Base-by-base conservation (phyloP, 2,888 invertebrate genomes). In the Ormyrus nitidulus region DNA sequence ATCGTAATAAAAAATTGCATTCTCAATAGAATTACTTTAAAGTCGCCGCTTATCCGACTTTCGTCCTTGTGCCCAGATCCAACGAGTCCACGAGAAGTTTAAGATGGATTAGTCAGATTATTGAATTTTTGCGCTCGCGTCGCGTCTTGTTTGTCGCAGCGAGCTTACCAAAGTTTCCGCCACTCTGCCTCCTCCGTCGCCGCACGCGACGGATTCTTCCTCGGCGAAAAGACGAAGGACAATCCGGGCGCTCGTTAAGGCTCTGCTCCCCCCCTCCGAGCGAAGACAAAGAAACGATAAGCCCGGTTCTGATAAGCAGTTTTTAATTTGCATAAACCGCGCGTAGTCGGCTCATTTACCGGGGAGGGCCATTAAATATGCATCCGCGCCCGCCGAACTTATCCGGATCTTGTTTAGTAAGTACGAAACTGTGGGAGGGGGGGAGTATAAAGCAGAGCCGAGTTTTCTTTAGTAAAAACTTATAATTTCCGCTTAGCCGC, bases 161-260 rank as follows among this genome's bases (percentile, higher is more conserved):
- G 64, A 73, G 64, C 64, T 65, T 73, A 73, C 64, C 54, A 48
- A 65, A 73, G 73, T 73, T 72, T 34, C 34, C 62, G 5, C 8
- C 53, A 4, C 34, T 34, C 34, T 4, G 34, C 4, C 34, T 34
- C 34, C 34, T 34, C 34, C 34, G 3, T 34, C 34, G 34, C 34
- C 3, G 34, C 34, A 34, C 4, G 34, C 34, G 4, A 68, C 58
- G 61, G 62, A 72, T 62, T 54, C 44, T n/a, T 6, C 6, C 49
- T 48, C 56, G 49, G 65, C 73, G 73, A 73, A 65, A 65, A 54
- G 65, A 73, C 54, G 64, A 73, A 54, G 46, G 54, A 64, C 73
- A 44, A 2, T 34, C 11, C 48, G 56, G 64, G 44, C 64, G 65
- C 73, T 73, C 58, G 73, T 73, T 73, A 62, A 73, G 54, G 6